Evolutionary conservation across 2,888 invertebrate species (phyloP), one percentile per base, ranked within the genome.

Genomic region (Thelaira solivaga): DNA sequence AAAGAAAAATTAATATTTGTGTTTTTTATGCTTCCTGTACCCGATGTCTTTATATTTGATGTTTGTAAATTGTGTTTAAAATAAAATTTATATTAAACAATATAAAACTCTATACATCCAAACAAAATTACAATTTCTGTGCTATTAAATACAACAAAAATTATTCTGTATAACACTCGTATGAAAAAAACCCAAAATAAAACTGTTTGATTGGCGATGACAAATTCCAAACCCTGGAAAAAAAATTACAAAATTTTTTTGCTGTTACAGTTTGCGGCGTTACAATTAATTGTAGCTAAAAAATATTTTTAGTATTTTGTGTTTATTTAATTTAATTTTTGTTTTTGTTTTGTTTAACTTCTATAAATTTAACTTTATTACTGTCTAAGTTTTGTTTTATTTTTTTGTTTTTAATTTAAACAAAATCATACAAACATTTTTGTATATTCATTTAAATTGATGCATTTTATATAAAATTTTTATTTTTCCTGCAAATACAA

Each of bases 401-500:
- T 3, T 67, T 34, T 64, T 47, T 62, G 6, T 47, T 62, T n/a
- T n/a, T n/a, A n/a, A n/a, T n/a, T n/a, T n/a, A n/a, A n/a, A n/a
- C n/a, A n/a, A n/a, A n/a, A n/a, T n/a, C n/a, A n/a, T n/a, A n/a
- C n/a, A n/a, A n/a, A n/a, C n/a, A n/a, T n/a, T n/a, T 71, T 26
- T 67, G 59, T 74, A 22, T 16, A 65, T 61, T 61, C 36, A 29
- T 45, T 61, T 61, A 61, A 59, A 61, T 61, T 74, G 51, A 51
- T 45, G 10, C 22, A 61, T 67, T 74, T 53, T 75, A 53, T 75
- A 53, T 45, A 67, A 53, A 68, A 26, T 26, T 26, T 75, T 55
- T 75, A 34, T n/a, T 75, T 75, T 62, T 11, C 59, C 67, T 67
- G 31, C 34, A 51, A 47, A 74, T 13, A 53, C 67, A 51, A 57